Conservation (phyloP, 1,140 invertebrate species). For the Drosophila miranda region DNA sequence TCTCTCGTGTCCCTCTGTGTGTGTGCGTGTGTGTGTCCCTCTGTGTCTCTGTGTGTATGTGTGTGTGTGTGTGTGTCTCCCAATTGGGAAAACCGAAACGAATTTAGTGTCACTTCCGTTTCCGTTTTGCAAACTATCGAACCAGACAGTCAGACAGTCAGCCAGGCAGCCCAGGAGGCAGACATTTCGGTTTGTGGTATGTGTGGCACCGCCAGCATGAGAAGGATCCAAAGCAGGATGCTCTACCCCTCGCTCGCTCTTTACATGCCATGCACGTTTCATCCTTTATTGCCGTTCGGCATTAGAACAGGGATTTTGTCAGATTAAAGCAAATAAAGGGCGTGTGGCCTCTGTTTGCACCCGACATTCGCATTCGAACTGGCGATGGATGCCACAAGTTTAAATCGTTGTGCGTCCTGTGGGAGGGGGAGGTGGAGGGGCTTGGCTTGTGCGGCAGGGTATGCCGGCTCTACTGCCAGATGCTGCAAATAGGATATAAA, state of each 20-base stretch:
- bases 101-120: conserved; percentile 80
- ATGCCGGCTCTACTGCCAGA: background rate
- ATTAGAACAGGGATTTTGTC: conserved; percentile 75
- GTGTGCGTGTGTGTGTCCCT: too few species aligned
- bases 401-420: conserved; percentile 47
- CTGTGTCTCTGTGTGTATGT: background rate
- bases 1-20: background rate
- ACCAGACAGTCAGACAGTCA: conserved; percentile 15
- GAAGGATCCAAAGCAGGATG: conserved; percentile 6
- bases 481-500: too few species aligned
- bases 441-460: too few species aligned
- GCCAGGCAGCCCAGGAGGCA: background rate
- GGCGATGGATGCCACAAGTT: conserved; percentile 67
- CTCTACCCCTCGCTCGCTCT: conserved; percentile 18
- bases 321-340: conserved; percentile 80
- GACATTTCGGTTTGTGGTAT: conserved; percentile 10
- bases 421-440: background rate
- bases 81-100: conserved; percentile 71
- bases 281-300: conserved; percentile 79
- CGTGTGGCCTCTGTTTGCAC: conserved; percentile 69
- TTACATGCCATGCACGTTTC: conserved; percentile 75
- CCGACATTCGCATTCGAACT: conserved; percentile 20
- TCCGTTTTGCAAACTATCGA: conserved; percentile 75
- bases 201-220: background rate
- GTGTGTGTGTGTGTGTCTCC: conserved; percentile 23